phyloP scores from a whole-genome alignment of 2,113 vertebrate genomes.

The Antechinus stuartii region DNA sequence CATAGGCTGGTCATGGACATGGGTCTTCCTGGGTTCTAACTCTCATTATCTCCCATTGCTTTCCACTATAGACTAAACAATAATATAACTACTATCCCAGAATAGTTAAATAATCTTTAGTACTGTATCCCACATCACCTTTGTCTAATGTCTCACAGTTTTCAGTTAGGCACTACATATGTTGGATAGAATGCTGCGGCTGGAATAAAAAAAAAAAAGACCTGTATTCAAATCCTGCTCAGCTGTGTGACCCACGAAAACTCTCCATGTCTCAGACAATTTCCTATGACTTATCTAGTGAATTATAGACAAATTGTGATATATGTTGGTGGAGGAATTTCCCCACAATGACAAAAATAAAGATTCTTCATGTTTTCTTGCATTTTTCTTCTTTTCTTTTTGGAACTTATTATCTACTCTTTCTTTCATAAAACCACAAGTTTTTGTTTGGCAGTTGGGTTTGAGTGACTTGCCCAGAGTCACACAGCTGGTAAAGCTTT shows the following conservation, averaged over 20 bases:
- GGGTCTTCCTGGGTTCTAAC: not conserved
- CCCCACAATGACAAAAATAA: not conserved
- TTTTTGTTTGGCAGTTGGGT: no score
- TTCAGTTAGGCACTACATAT: not conserved
- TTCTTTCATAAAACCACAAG: no score
- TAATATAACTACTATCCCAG: not conserved
- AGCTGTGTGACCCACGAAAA: not conserved
- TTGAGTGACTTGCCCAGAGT: no score
- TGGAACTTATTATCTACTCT: no score
- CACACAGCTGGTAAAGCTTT: no score
- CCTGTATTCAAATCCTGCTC: not conserved
- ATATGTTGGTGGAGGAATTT: not conserved
- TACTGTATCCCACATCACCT: not conserved
- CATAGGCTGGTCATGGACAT: not conserved
- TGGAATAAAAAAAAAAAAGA: not conserved
- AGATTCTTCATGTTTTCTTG: conserved; percentile 12
- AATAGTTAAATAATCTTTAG: not conserved
- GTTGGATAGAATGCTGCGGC: not conserved
- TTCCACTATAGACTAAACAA: not conserved
- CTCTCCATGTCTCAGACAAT: not conserved
- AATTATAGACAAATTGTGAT: not conserved
- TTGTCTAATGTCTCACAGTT: not conserved
- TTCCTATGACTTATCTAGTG: not conserved
- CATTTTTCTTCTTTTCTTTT: not conserved
- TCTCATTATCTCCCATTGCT: not conserved